Base-by-base conservation (phyloP, 2,888 invertebrate genomes). In the Phlogophora meticulosa region DNA sequence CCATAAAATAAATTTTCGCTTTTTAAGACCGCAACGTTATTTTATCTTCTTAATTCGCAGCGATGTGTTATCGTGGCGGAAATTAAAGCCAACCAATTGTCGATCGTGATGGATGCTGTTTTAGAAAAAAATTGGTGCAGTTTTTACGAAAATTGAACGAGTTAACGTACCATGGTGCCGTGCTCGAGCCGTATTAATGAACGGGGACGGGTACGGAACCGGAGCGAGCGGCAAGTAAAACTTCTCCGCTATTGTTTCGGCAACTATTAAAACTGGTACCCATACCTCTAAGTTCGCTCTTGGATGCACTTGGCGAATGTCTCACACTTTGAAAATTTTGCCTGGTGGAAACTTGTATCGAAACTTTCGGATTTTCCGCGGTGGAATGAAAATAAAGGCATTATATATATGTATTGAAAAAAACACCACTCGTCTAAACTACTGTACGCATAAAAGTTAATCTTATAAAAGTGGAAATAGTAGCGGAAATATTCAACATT, bases 221-320 rank as follows among this genome's bases (percentile, higher is more conserved):
- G 71, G 64, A 75, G 74, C 76, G 76, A 51, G 72, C 76, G 69
- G 73, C 79, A 76, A 81, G 83, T 77, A 85, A 89, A 93, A 92
- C 88, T 92, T 90, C 80, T 75, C 72, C 82, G 83, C 87, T 88
- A 89, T 91, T 92, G 92, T 93, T 91, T 88, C 85, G 83, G 78
- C 72, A 90, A 87, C 87, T 87, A 85, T 83, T 80, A 84, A 82
- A 82, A 82, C 81, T 82, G 81, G 82, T 84, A 79, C 78, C 79
- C 78, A 85, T 86, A 87, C 85, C 80, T 81, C 83, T 80, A 88
- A 89, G 85, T 89, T 88, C 78, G 76, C 76, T 86, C 85, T 83
- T 80, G 85, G 84, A 76, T 84, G 88, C 89, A 91, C 89, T 90
- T 89, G 80, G 87, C 84, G 81, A 89, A 86, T 87, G 85, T 88